Conservation (phyloP, 2,113 vertebrate species). For the Aegotheles bennettii region DNA sequence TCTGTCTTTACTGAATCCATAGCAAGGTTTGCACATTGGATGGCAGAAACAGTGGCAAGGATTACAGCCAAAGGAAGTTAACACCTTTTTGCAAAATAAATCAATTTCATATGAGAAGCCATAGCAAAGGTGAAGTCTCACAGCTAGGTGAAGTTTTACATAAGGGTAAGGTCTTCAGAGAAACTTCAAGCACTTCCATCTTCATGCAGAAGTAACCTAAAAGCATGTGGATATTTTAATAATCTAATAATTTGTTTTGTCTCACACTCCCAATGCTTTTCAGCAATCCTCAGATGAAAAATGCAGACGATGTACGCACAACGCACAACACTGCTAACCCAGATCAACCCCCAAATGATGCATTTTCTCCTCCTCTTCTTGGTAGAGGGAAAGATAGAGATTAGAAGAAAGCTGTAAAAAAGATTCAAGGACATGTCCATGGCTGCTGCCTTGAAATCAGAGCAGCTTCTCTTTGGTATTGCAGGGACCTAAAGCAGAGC, state of each 20-base stretch:
- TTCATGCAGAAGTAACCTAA: neutral
- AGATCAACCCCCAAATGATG: neutral
- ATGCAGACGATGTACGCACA: neutral
- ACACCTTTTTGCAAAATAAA: neutral
- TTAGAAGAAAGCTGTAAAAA: neutral
- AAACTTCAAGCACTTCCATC: neutral
- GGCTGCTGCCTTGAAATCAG: neutral
- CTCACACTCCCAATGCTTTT: neutral
- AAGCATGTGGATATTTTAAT: neutral
- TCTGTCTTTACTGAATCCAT: neutral
- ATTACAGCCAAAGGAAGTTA: neutral
- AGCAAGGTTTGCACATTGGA: neutral
- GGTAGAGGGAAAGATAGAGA: neutral
- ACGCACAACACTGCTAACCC: neutral
- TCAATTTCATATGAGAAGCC: neutral
- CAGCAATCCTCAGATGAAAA: neutral
- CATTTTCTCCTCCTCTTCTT: neutral
- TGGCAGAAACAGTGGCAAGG: neutral
- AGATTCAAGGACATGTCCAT: accelerated
- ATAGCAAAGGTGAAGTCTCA: neutral
- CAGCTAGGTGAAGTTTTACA: neutral
- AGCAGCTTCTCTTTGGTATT: neutral
- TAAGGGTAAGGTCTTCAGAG: neutral
- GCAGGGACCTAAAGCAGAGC: neutral
- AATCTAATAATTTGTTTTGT: neutral